Conservation (phyloP, 2,888 invertebrate species). For the Drosophila lacicola region DNA sequence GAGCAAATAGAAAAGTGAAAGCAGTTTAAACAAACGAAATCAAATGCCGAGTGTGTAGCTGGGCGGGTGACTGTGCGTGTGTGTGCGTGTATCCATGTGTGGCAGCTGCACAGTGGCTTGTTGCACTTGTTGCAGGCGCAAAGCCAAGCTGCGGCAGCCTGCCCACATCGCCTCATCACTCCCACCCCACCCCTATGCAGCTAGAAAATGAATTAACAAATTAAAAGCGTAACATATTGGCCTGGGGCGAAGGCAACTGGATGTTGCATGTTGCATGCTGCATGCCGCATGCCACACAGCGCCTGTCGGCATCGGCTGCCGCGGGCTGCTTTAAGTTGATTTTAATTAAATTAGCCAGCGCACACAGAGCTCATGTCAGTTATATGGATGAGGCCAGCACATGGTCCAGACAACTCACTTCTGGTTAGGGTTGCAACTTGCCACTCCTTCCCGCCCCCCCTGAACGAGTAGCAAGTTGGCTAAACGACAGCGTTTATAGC, state of each 20-base stretch:
- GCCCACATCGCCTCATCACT: slow-evolving; percentile 9
- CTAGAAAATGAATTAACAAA: slow-evolving; percentile 76
- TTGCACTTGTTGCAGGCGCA: slow-evolving; percentile 55
- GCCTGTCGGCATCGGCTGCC: slow-evolving; percentile 32
- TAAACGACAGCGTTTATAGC: slow-evolving; percentile 24
- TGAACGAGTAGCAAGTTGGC: slow-evolving; percentile 6
- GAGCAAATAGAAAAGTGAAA: slow-evolving; percentile 67
- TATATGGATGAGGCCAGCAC: slow-evolving; percentile 39
- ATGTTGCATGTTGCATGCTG: slow-evolving; percentile 43
- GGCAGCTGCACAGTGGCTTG: slow-evolving; percentile 52
- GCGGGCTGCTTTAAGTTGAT: slow-evolving; percentile 65
- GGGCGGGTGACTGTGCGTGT: neutral
- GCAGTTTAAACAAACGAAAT: slow-evolving; percentile 71
- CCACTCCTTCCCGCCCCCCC: neutral
- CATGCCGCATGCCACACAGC: slow-evolving; percentile 14
- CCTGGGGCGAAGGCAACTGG: slow-evolving; percentile 43
- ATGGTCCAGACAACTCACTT: slow-evolving; percentile 18
- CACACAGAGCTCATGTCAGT: slow-evolving; percentile 58
- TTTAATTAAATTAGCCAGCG: slow-evolving; percentile 74
- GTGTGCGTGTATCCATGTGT: slow-evolving; percentile 10
- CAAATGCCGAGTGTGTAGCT: slow-evolving; percentile 49
- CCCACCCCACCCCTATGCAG: slow-evolving; percentile 5
- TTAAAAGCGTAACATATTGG: slow-evolving; percentile 77
- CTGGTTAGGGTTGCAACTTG: slow-evolving; percentile 7
- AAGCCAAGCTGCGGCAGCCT: slow-evolving; percentile 30